Conservation (phyloP, 2,113 vertebrate species). For the Pavo muticus region DNA sequence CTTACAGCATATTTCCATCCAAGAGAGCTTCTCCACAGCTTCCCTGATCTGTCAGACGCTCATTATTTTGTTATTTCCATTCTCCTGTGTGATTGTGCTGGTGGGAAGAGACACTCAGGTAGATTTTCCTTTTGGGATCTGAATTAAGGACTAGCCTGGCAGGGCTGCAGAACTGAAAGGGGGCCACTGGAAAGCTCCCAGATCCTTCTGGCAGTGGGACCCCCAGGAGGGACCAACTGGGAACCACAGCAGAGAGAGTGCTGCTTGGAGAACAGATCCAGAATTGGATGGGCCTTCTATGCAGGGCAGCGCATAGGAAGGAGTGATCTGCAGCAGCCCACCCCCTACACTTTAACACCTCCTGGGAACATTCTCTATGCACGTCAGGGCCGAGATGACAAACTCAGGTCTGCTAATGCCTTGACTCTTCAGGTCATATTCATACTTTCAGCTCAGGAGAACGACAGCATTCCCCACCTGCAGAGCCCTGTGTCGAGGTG, state of each 20-base stretch:
- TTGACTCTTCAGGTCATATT: accelerated
- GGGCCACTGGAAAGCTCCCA: background rate
- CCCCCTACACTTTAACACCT: background rate
- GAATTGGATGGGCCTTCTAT: accelerated
- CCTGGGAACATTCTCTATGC: background rate
- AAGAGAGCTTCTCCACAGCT: background rate
- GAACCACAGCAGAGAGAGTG: accelerated
- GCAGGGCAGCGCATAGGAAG: accelerated
- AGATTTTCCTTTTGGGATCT: background rate
- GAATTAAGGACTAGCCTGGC: background rate
- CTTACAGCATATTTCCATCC: background rate
- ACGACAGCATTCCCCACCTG: background rate
- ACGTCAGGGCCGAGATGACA: background rate
- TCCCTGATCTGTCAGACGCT: conserved; percentile 42
- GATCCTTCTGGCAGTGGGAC: background rate
- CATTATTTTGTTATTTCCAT: conserved; percentile 36
- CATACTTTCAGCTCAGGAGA: accelerated
- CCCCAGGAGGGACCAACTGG: background rate
- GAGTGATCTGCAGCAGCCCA: background rate
- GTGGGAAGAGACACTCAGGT: background rate
- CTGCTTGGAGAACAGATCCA: background rate
- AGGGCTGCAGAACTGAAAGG: background rate
- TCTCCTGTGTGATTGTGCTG: background rate
- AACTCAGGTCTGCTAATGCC: background rate
- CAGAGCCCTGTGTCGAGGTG: accelerated